Percentiles rank a stretch among this genome's conserved stretches.
Evolutionary conservation across 2,797 vertebrate species (phyloP).

Genomic region (Scolopax bukidnonensis): DNA sequence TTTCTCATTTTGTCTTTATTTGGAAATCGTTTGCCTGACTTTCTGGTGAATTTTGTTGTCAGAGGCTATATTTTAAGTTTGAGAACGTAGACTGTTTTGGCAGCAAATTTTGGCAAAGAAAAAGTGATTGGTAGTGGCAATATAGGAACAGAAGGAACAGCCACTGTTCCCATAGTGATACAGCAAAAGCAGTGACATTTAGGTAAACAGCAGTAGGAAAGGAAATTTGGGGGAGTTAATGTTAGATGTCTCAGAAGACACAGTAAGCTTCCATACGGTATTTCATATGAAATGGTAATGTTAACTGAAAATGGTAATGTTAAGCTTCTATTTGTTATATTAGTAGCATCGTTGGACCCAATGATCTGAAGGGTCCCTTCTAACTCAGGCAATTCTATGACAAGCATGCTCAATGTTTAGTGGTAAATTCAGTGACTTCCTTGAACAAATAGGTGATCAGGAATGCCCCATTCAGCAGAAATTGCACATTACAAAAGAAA

Average conservation of each 20-base stretch:
- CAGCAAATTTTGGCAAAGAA: slow-evolving; percentile 37
- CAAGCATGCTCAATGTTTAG: not conserved
- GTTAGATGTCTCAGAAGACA: slow-evolving; percentile 51
- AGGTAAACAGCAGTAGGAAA: slow-evolving; percentile 53
- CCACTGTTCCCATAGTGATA: slow-evolving; percentile 53
- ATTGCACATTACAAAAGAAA: not conserved
- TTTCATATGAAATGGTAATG: not conserved
- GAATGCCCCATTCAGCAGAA: not conserved
- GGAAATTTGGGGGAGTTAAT: slow-evolving; percentile 51
- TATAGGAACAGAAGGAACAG: slow-evolving; percentile 28
- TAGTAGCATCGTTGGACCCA: not conserved
- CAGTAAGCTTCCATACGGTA: slow-evolving; percentile 18
- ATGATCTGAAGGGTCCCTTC: too few relatives aligned
- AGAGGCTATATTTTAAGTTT: slow-evolving; percentile 39
- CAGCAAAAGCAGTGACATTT: slow-evolving; percentile 53
- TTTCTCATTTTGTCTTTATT: slow-evolving; percentile 18
- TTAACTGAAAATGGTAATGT: not conserved
- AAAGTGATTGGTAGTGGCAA: slow-evolving; percentile 42
- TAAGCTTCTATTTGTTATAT: not conserved
- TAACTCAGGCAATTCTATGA: too few relatives aligned
- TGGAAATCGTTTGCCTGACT: not conserved
- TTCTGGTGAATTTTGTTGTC: slow-evolving; percentile 38
- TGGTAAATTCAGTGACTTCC: not conserved
- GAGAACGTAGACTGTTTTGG: slow-evolving; percentile 23
- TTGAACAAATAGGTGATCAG: not conserved